A percentile compares a stretch with the other conserved stretches of the same genome.
phyloP scores from a whole-genome alignment of 2,888 invertebrate genomes.

The Phyllotreta striolata region DNA sequence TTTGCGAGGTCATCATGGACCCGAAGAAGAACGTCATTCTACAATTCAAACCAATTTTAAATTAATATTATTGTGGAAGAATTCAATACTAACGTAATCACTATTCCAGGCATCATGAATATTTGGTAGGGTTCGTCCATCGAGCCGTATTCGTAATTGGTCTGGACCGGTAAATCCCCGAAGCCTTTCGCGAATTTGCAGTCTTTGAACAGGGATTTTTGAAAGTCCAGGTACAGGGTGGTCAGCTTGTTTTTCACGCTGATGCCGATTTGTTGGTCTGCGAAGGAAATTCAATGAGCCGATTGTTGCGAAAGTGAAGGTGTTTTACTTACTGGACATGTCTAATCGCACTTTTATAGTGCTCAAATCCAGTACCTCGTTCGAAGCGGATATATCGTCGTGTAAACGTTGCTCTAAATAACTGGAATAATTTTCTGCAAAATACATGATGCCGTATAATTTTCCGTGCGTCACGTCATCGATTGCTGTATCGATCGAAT shows the following conservation, averaged over 20 bases:
- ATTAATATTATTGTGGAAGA: neutral
- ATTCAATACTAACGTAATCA: conserved; percentile 75
- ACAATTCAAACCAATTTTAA: neutral
- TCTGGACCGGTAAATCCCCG: conserved; percentile 70
- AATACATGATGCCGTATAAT: conserved; percentile 70
- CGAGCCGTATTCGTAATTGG: conserved; percentile 75
- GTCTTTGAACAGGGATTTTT: conserved; percentile 68
- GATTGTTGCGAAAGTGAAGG: too few species aligned
- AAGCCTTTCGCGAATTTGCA: conserved; percentile 69
- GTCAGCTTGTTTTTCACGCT: conserved; percentile 71
- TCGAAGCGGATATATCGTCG: conserved; percentile 65
- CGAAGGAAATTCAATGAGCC: neutral
- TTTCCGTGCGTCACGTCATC: conserved; percentile 64
- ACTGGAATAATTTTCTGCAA: conserved; percentile 75
- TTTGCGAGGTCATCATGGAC: conserved; percentile 80
- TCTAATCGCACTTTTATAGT: conserved; percentile 75
- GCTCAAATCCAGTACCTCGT: conserved; percentile 65
- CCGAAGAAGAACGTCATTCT: conserved; percentile 87
- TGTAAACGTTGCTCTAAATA: conserved; percentile 67
- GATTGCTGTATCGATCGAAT: conserved; percentile 63
- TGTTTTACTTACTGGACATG: conserved; percentile 78
- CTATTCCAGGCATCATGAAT: conserved; percentile 86
- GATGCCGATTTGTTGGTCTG: conserved; percentile 23
- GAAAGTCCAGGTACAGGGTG: conserved; percentile 66
- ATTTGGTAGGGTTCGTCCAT: conserved; percentile 74